A percentile compares a stretch with the other conserved stretches of the same genome.
These are phyloP conservation scores for Tethea ocularis DNA, from an alignment of 2,888 invertebrate species.

Conservation along the genomic window DNA sequence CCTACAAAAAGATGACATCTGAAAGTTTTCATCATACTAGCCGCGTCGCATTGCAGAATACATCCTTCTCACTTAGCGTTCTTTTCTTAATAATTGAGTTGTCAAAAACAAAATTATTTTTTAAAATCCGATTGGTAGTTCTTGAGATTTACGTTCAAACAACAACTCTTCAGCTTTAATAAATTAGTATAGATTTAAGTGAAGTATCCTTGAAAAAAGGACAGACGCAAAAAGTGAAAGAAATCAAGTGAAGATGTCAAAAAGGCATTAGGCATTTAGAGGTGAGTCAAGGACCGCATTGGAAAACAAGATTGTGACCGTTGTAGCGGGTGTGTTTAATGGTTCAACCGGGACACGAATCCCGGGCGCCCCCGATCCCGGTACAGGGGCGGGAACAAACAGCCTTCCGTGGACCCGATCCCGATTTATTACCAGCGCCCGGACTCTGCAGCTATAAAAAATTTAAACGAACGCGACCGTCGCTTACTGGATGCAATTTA, in stretches of 20 bases:
- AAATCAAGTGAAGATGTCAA: background rate
- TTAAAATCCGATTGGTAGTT: too few species aligned
- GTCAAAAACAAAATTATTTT: too few species aligned
- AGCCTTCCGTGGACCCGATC: constrained; percentile 41
- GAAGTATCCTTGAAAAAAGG: background rate
- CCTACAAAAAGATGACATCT: too few species aligned
- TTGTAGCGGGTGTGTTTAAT: constrained; percentile 55
- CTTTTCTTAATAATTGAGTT: too few species aligned
- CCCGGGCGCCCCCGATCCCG: constrained; percentile 26
- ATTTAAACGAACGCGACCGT: constrained; percentile 38
- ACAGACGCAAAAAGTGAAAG: background rate
- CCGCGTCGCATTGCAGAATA: too few species aligned
- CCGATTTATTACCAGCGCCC: constrained; percentile 49
- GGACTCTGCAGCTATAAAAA: constrained; percentile 44
- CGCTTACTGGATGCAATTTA: constrained; percentile 46
- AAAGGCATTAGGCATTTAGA: constrained; percentile 19
- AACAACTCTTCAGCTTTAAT: too few species aligned
- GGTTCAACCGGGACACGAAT: constrained; percentile 34
- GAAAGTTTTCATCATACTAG: too few species aligned
- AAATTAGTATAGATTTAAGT: background rate
- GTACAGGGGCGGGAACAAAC: constrained; percentile 43
- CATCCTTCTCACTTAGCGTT: too few species aligned
- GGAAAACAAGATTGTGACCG: constrained; percentile 47
- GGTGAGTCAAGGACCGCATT: constrained; percentile 32
- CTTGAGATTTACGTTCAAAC: too few species aligned